Evolutionary conservation across 53 echinoderm and acorn worm species (phyloP).

Genomic region (Mesocentrotus franciscanus): DNA sequence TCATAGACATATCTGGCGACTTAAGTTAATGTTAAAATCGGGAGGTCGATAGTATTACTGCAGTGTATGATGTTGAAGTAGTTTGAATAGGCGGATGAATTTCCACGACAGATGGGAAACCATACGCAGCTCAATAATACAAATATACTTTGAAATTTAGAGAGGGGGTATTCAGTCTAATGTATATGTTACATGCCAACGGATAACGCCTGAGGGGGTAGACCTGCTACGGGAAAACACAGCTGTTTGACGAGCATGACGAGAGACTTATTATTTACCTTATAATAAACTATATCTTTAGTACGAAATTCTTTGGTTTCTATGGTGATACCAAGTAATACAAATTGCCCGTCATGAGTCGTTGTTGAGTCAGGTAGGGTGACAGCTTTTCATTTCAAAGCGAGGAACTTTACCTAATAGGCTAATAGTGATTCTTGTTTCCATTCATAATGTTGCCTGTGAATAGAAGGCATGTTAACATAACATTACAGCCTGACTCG

Average conservation of each 20-base stretch:
- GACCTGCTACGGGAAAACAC: not conserved
- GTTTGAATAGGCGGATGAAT: not conserved
- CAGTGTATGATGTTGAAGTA: too few relatives aligned
- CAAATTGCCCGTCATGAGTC: not conserved
- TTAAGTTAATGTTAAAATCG: too few relatives aligned
- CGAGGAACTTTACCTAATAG: not conserved
- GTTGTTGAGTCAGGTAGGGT: not conserved
- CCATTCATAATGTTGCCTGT: not conserved
- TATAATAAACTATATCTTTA: not conserved
- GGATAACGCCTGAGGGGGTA: not conserved
- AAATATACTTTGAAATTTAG: not conserved
- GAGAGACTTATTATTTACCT: not conserved
- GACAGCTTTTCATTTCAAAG: not conserved
- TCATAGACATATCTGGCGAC: too few relatives aligned
- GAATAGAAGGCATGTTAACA: not conserved
- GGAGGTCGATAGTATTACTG: too few relatives aligned
- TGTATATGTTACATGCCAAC: conserved; percentile 10
- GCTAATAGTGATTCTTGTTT: not conserved
- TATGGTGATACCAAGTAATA: not conserved
- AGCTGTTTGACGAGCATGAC: not conserved
- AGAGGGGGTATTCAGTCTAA: not conserved
- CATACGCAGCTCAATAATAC: not conserved
- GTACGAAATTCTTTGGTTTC: not conserved
- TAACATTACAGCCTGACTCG: not conserved
- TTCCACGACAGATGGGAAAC: not conserved